Base-by-base conservation (phyloP, 2,797 vertebrate genomes). In the Acanthis flammea region DNA sequence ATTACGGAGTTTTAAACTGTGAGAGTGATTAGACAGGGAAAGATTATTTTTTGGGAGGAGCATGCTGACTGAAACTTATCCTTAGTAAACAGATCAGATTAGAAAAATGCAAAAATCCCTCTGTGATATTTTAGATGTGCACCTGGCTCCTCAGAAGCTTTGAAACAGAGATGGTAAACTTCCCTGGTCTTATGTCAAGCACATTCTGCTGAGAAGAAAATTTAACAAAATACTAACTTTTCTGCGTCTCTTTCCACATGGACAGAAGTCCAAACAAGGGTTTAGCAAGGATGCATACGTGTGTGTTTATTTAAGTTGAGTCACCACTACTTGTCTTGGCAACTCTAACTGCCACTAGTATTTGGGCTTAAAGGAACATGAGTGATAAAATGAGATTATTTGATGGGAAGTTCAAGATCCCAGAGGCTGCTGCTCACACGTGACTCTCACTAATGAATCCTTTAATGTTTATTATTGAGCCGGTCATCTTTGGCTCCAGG, bases 211-310 rank as follows among this genome's bases (percentile, higher is more conserved):
- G 41, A 86, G 31, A 57, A 47, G 4, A 53, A 67, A 77, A 33
- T 14, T 37, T 42, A 24, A 51, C 37, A 45, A 60, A 73, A 73
- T 0, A 54, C 1, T 3, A 70, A 74, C 10, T 47, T 48, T 23
- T 12, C 21, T 47, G 27, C 5, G 7, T 75, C 73, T 83, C 35
- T 50, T 80, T 44, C 55, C n/a, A 28, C 1, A 0, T 0, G 17
- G 55, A 61, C 37, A 23, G 37, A 55, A 68, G 44, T 31, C n/a
- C 28, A 54, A 58, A 31, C 2, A 42, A 47, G 22, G 3, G 0
- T 12, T 48, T 54, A 48, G 55, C 24, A 68, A 57, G 61, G 61
- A 50, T 1, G 1, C 7, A 23, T 11, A 22, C 0, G 0, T 11
- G 12, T 33, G 4, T 6, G 30, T 42, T 33, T 55, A 33, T 50